These are phyloP conservation scores for Mus spicilegus DNA, from an alignment of 2,113 vertebrate species.

Conservation along the genomic window DNA sequence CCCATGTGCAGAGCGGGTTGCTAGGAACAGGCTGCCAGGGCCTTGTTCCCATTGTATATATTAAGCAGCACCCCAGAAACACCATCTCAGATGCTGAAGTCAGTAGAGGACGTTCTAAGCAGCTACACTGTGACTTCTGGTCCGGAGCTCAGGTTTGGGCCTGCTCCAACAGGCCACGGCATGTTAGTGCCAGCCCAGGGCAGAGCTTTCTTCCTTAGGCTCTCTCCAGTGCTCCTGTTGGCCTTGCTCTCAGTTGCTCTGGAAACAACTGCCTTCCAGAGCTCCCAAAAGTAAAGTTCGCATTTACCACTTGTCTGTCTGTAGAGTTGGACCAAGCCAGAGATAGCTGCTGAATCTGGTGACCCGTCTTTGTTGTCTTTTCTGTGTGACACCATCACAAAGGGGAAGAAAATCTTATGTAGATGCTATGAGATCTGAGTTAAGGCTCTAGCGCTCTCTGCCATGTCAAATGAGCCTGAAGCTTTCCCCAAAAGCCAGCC, in stretches of 20 bases:
- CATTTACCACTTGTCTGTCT: neutral
- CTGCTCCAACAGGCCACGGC: neutral
- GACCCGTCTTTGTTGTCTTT: neutral
- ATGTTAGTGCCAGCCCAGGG: neutral
- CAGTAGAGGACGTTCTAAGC: neutral
- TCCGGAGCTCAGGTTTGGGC: neutral
- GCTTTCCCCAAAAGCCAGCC: constrained; percentile 86
- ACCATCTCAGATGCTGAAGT: neutral
- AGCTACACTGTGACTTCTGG: neutral
- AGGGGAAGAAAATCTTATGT: constrained; percentile 31
- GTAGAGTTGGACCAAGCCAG: neutral
- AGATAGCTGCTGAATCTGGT: neutral
- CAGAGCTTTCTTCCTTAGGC: neutral
- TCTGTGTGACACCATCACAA: neutral
- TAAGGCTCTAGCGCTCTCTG: constrained; percentile 43
- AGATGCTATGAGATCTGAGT: constrained; percentile 13
- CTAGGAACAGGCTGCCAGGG: constrained; percentile 11
- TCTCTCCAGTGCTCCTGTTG: neutral
- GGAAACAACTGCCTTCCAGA: constrained; percentile 22
- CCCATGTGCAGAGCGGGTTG: neutral
- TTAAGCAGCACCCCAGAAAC: constrained; percentile 7
- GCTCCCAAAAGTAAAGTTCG: neutral
- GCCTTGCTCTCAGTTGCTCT: neutral
- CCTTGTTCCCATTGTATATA: neutral
- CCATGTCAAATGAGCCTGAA: constrained; percentile 76